A percentile compares a stretch with the other conserved stretches of the same genome.
These are phyloP conservation scores for Stegodyphus mimosarum DNA, from an alignment of 1,140 invertebrate species.

Conservation along the genomic window DNA sequence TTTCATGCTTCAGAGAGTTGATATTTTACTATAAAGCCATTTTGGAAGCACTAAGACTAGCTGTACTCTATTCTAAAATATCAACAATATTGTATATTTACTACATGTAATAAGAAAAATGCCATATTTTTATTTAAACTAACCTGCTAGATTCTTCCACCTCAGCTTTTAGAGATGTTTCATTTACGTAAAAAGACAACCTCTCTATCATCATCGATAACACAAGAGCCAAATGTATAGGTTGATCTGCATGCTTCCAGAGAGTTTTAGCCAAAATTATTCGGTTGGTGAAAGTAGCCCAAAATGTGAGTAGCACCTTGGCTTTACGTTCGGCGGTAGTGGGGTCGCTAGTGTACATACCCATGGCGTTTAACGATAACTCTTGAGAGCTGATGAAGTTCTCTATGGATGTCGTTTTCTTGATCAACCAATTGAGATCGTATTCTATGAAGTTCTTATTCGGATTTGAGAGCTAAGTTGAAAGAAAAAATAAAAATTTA, in stretches of 20 bases:
- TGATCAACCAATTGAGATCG: slow-evolving; percentile 64
- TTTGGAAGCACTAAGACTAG: no score
- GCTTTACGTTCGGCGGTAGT: slow-evolving; percentile 67
- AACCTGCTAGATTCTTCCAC: slow-evolving; percentile 63
- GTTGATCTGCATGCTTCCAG: slow-evolving; percentile 70
- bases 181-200: slow-evolving; percentile 62
- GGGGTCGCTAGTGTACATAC: slow-evolving; percentile 64
- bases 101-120: no score
- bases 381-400: slow-evolving; percentile 68
- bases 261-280: slow-evolving; percentile 67
- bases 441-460: slow-evolving; percentile 64
- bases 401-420: slow-evolving; percentile 64
- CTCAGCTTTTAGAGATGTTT: slow-evolving; percentile 63
- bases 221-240: slow-evolving; percentile 69
- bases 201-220: slow-evolving; percentile 65
- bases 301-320: slow-evolving; percentile 64
- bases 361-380: slow-evolving; percentile 66
- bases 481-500: slow-evolving; percentile 1
- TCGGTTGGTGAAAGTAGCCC: slow-evolving; percentile 66
- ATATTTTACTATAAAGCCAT: no score
- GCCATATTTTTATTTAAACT: neutral
- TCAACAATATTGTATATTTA: no score
- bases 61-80: no score
- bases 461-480: slow-evolving; percentile 60
- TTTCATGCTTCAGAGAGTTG: no score